phyloP scores from a whole-genome alignment of 2,888 invertebrate genomes.

The Ectemnius lituratus region DNA sequence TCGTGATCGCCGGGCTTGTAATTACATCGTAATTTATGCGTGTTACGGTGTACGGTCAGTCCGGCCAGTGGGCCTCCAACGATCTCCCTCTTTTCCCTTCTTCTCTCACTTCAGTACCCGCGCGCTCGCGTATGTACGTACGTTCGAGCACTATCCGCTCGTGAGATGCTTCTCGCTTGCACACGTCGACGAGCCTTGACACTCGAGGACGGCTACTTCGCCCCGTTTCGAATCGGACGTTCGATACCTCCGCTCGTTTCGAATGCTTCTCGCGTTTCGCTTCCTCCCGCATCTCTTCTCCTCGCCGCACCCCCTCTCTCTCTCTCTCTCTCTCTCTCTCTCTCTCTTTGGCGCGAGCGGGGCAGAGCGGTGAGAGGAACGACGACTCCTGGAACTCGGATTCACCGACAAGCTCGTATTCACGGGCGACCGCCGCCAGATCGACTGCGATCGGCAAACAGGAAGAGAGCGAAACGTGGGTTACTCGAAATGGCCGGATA shows the following conservation, averaged over 20 bases:
- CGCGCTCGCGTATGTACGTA: too few relatives aligned
- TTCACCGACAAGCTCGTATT: background rate
- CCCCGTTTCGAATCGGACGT: constrained; percentile 3
- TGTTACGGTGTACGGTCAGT: constrained; percentile 70
- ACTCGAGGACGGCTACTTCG: constrained; percentile 3
- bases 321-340: background rate
- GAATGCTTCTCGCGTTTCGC: background rate
- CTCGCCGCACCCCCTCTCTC: background rate
- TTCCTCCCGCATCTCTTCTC: background rate
- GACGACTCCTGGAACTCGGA: too few relatives aligned
- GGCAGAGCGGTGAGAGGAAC: background rate
- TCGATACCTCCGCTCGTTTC: background rate
- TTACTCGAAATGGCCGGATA: constrained; percentile 33
- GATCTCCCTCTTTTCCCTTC: constrained; percentile 22
- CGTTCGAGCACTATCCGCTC: background rate
- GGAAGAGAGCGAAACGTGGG: constrained; percentile 6
- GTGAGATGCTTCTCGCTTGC: background rate
- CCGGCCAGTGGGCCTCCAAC: constrained; percentile 52
- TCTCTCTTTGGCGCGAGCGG: constrained; percentile 1
- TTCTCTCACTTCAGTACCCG: background rate
- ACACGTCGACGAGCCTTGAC: constrained; percentile 8
- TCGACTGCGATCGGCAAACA: constrained; percentile 4
- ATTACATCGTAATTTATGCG: constrained; percentile 77
- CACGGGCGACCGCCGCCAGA: background rate
- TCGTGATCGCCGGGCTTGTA: constrained; percentile 75